Percentiles rank a stretch among this genome's conserved stretches.
Conservation (phyloP, 2,797 vertebrate genomes). For the Scolopax bukidnonensis region DNA sequence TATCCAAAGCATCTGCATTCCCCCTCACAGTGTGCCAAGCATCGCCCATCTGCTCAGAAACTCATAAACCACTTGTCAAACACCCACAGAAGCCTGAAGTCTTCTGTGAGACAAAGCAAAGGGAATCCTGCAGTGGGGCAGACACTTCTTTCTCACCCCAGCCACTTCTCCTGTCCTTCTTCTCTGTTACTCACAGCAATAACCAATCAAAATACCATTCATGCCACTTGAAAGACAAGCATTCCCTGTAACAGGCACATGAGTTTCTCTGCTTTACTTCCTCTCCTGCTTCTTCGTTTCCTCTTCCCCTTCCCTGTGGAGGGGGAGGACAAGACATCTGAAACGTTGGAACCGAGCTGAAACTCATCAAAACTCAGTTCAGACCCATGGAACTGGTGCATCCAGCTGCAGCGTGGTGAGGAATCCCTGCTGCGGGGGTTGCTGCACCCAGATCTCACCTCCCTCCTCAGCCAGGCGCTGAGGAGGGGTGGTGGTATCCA, state of each 20-base stretch:
- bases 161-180: background rate
- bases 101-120: background rate
- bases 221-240: background rate
- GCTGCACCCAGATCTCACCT: background rate
- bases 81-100: background rate
- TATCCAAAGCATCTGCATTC: background rate
- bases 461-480: background rate
- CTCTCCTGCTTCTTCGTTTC: background rate
- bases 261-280: background rate
- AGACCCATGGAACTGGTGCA: background rate
- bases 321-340: background rate
- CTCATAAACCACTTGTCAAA: rapidly evolving
- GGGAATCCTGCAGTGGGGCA: background rate
- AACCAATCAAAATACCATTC: background rate
- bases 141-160: background rate
- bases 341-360: background rate
- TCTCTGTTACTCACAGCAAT: background rate
- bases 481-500: background rate
- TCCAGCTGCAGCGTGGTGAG: background rate
- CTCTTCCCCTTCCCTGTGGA: background rate
- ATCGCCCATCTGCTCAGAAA: background rate
- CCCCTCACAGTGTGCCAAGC: background rate
- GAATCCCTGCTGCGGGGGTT: background rate
- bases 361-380: background rate
- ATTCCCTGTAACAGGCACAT: background rate